Conservation (phyloP, 2,888 invertebrate genomes). For the Stictocephala bisonia region DNA sequence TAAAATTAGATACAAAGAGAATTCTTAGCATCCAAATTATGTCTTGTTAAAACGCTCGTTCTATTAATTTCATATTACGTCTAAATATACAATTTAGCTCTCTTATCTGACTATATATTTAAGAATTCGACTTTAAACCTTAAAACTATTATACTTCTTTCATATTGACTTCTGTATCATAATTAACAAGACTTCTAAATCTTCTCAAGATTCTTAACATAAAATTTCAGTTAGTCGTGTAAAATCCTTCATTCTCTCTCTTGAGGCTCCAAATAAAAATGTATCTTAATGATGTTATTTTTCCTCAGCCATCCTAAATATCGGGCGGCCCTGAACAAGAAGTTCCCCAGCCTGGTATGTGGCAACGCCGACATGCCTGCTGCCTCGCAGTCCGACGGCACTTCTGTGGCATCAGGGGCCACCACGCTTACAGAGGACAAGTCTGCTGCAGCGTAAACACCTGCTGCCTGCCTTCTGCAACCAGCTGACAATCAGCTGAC, state of each 20-base stretch:
- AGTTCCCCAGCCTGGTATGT: conserved; percentile 81
- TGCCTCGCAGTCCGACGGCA: conserved; percentile 67
- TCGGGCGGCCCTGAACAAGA: conserved; percentile 78
- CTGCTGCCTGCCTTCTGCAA: background rate
- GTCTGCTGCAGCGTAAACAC: conserved; percentile 71
- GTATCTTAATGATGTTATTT: conserved; percentile 59
- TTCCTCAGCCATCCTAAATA: conserved; percentile 84
- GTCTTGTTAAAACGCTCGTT: no score
- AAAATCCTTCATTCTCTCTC: background rate
- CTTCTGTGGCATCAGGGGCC: conserved; percentile 75
- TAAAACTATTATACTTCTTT: no score
- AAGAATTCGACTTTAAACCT: no score
- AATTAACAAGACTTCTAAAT: no score
- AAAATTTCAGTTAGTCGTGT: no score
- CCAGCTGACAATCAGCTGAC: background rate
- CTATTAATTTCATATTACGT: no score
- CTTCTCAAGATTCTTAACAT: no score
- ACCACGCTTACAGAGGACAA: conserved; percentile 75
- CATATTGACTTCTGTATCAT: no score
- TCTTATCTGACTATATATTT: no score
- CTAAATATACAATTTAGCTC: no score
- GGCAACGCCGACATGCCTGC: conserved; percentile 62
- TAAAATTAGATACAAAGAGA: no score
- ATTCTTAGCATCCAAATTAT: no score
- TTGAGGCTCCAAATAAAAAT: background rate